Conservation (phyloP, 2,113 vertebrate species). For the Tonatia bakeri region DNA sequence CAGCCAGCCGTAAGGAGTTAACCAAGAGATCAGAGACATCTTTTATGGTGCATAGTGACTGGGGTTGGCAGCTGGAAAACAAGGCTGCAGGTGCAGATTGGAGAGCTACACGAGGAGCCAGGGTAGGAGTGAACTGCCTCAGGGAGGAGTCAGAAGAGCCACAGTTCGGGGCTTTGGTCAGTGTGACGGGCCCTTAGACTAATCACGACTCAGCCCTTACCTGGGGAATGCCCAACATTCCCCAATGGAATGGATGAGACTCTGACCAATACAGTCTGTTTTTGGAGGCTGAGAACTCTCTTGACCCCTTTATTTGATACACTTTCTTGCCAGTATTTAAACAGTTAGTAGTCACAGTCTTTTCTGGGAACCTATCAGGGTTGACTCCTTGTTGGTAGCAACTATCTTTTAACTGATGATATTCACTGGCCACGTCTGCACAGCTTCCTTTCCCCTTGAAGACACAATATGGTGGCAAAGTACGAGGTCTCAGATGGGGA, state of each 20-base stretch:
- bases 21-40: too few species aligned
- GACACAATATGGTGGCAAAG: not conserved
- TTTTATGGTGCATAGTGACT: rapidly evolving
- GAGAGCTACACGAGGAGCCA: not conserved
- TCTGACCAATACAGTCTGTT: not conserved
- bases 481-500: not conserved
- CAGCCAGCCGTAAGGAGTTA: not conserved
- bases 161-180: not conserved
- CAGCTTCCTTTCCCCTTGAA: not conserved
- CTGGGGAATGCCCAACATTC: not conserved
- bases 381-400: not conserved
- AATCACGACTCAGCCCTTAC: not conserved
- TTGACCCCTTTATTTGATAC: not conserved
- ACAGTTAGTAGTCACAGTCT: not conserved
- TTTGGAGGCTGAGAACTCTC: not conserved
- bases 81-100: not conserved
- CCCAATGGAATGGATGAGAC: not conserved
- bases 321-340: not conserved
- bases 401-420: not conserved
- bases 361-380: not conserved
- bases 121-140: not conserved
- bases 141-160: not conserved
- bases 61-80: not conserved
- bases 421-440: not conserved
- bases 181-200: not conserved